Evolutionary conservation across 2,797 vertebrate genomes (phyloP), one percentile per base, ranked within the genome.

Genomic region (Podarcis lilfordi): DNA sequence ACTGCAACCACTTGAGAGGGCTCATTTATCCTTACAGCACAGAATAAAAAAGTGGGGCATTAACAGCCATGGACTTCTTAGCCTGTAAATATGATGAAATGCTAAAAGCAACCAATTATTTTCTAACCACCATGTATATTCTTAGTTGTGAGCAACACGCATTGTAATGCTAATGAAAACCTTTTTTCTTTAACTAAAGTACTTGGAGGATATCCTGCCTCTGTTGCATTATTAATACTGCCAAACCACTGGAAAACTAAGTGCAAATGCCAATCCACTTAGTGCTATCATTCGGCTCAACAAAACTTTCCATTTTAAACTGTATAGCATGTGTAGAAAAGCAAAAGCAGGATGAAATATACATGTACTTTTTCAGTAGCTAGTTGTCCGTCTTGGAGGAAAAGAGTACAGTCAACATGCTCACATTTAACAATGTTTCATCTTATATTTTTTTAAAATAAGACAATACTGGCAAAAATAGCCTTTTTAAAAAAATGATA

Each of bases 231-330:
- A 95, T 96, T 95, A 94, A 95, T 94, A 89, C 83, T 21, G 3
- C 91, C 94, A 95, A 94, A 95, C 94, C 93, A 92, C 91, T 94
- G 94, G 94, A 95, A 96, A 95, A 95, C 92, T 92, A 94, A 95
- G 93, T 89, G 89, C 91, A 94, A 94, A 95, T 94, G 93, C 92
- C 95, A 96, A 90, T 94, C 95, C 93, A 94, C 92, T 95, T 93
- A 96, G 81, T 87, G 91, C 91, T 94, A 92, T 95, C 96, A 79
- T 90, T 94, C 74, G 0, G 64, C 93, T 91, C 88, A 83, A 81
- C 90, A 94, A 91, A 95, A 96, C 91, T 95, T 96, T 96, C 95
- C 94, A 94, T 95, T 85, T 95, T 95, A 92, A 95, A 92, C 91
- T 92, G 87, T 92, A 89, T 82, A 93, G 90, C 0, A 13, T 91